Percentiles rank a stretch among this genome's conserved stretches.
These are phyloP conservation scores for Bergia puertoricense DNA, from an alignment of 92 coral and sea anemone species.

Conservation along the genomic window DNA sequence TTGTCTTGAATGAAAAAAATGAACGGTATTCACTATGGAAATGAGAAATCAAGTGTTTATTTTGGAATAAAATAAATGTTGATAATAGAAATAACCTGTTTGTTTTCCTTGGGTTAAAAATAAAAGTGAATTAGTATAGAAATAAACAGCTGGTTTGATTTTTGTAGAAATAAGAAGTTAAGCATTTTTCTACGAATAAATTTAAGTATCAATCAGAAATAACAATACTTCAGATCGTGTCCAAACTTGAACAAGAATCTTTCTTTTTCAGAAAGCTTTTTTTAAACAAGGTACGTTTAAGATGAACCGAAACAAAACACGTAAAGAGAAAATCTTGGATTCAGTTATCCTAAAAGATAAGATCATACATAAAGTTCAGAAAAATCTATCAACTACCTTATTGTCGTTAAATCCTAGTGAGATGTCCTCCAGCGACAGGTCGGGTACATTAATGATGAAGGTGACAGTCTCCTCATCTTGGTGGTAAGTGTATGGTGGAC, in stretches of 20 bases:
- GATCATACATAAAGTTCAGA: background rate
- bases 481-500: slow-evolving; percentile 85
- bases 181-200: no score
- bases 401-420: slow-evolving; percentile 90
- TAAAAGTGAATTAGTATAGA: no score
- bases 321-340: background rate
- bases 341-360: no score
- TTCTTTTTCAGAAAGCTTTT: background rate
- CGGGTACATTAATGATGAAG: slow-evolving; percentile 68
- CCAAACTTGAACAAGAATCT: background rate
- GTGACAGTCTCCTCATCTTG: slow-evolving; percentile 78
- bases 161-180: no score
- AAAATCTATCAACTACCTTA: slow-evolving; percentile 61
- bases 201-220: no score
- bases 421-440: slow-evolving; percentile 75
- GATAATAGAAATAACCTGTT: no score
- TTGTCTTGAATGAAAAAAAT: background rate
- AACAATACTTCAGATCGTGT: background rate
- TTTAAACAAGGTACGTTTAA: background rate
- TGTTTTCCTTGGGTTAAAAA: no score
- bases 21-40: background rate
- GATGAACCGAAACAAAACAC: background rate
- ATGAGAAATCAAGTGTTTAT: background rate
- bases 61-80: background rate
- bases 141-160: no score